Conservation (phyloP, 2,797 vertebrate genomes). For the Carapus acus region DNA sequence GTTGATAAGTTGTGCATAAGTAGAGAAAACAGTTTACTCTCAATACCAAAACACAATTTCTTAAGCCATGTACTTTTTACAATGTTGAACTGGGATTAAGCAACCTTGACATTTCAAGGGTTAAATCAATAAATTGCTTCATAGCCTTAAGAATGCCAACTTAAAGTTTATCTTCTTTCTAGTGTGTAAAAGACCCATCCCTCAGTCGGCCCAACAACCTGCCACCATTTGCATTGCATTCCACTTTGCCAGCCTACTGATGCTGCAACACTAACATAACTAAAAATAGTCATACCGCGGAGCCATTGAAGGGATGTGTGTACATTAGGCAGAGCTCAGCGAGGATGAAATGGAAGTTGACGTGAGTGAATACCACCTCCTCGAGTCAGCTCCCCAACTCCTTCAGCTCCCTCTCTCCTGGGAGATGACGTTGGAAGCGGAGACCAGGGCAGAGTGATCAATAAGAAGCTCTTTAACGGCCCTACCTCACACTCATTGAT, state of each 20-base stretch:
- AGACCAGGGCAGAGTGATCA: conserved; percentile 44
- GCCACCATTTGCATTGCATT: conserved; percentile 6
- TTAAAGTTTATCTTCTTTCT: conserved; percentile 8
- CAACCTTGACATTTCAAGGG: conserved; percentile 20
- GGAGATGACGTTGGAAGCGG: conserved; percentile 29
- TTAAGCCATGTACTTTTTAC: not conserved
- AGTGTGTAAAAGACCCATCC: conserved; percentile 7
- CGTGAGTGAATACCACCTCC: conserved; percentile 25
- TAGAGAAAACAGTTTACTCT: conserved; percentile 1
- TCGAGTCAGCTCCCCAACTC: conserved; percentile 2
- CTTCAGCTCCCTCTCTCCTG: conserved; percentile 30
- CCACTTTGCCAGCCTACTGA: conserved; percentile 9
- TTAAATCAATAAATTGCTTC: conserved; percentile 13
- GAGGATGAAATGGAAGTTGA: conserved; percentile 26
- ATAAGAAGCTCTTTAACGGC: conserved; percentile 45
- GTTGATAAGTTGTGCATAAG: conserved; percentile 3
- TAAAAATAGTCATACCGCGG: conserved; percentile 41
- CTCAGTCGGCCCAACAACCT: conserved; percentile 10
- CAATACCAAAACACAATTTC: not conserved
- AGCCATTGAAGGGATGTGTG: conserved; percentile 22
- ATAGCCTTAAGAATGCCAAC: not conserved
- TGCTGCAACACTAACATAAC: conserved; percentile 29
- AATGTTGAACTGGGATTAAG: not conserved
- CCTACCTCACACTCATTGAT: conserved; percentile 45
- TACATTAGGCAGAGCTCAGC: conserved; percentile 33